Evolutionary conservation across 2,888 invertebrate genomes (phyloP).

Genomic region (Salpingus planirostris): DNA sequence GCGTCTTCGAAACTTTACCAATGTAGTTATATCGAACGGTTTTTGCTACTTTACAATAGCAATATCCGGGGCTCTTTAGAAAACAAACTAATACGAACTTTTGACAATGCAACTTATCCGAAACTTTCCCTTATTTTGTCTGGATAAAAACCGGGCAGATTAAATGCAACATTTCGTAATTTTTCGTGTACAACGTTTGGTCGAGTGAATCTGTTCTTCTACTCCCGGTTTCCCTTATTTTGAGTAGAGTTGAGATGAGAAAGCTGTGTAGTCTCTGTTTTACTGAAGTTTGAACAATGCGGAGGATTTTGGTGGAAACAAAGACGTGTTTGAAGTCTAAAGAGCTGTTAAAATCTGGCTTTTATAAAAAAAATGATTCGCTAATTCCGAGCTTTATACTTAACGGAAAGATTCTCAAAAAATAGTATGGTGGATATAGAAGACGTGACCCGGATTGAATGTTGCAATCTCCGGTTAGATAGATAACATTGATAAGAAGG

Average conservation of each 20-base stretch:
- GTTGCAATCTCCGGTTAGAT: conserved; percentile 26
- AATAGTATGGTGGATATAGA: conserved; percentile 12
- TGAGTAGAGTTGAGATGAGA: conserved; percentile 8
- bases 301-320: conserved; percentile 1
- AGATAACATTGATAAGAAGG: conserved; percentile 25
- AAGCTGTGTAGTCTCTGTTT: conserved; percentile 10
- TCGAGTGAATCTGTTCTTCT: too few relatives aligned
- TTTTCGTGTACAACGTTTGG: conserved; percentile 8
- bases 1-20: conserved; percentile 14
- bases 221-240: too few relatives aligned
- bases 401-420: too few relatives aligned
- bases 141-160: conserved; percentile 13
- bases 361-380: conserved; percentile 3
- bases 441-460: conserved; percentile 10
- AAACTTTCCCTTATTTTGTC: conserved; percentile 1
- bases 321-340: conserved; percentile 1
- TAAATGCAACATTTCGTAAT: conserved; percentile 16
- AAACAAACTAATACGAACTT: conserved; percentile 21
- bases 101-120: conserved; percentile 13
- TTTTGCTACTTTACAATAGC: conserved; percentile 15
- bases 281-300: conserved; percentile 1
- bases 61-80: conserved; percentile 16
- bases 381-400: conserved; percentile 13
- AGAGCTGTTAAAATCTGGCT: conserved; percentile 11
- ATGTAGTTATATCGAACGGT: conserved; percentile 15